Evolutionary conservation across 2,888 invertebrate species (phyloP).

Genomic region (Baronia brevicornis): DNA sequence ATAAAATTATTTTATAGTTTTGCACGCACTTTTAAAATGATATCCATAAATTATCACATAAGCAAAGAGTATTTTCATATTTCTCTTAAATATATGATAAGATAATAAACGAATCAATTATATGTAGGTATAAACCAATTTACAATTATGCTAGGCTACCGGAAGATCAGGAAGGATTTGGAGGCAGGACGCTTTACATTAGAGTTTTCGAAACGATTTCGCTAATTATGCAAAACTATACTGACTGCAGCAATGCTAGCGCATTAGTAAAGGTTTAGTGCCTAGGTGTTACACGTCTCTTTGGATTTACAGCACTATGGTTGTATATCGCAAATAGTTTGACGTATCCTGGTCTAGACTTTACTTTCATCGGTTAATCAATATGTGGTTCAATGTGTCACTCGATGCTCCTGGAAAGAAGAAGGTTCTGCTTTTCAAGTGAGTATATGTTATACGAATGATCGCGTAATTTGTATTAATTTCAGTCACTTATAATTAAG

Average conservation of each 20-base stretch:
- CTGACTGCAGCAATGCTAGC: conserved; percentile 19
- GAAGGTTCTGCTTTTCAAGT: conserved; percentile 49
- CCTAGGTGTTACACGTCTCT: conserved; percentile 19
- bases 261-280: conserved; percentile 43
- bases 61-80: too few species aligned
- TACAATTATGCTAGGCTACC: conserved; percentile 8
- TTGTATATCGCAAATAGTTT: conserved; percentile 12
- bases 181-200: conserved; percentile 36
- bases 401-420: conserved; percentile 42
- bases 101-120: too few species aligned
- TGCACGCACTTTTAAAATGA: too few species aligned
- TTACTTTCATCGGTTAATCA: conserved; percentile 10
- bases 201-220: conserved; percentile 54
- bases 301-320: conserved; percentile 24
- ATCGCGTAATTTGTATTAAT: too few species aligned
- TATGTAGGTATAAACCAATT: background rate
- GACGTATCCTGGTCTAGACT: background rate
- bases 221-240: conserved; percentile 35
- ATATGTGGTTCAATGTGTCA: conserved; percentile 53
- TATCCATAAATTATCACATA: too few species aligned
- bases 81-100: too few species aligned
- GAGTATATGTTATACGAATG: conserved; percentile 25
- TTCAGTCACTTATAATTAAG: too few species aligned
- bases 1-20: too few species aligned
- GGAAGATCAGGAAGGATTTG: conserved; percentile 33